Base-by-base conservation (phyloP, 2,113 vertebrate species). In the Ariopsis seemanni region DNA sequence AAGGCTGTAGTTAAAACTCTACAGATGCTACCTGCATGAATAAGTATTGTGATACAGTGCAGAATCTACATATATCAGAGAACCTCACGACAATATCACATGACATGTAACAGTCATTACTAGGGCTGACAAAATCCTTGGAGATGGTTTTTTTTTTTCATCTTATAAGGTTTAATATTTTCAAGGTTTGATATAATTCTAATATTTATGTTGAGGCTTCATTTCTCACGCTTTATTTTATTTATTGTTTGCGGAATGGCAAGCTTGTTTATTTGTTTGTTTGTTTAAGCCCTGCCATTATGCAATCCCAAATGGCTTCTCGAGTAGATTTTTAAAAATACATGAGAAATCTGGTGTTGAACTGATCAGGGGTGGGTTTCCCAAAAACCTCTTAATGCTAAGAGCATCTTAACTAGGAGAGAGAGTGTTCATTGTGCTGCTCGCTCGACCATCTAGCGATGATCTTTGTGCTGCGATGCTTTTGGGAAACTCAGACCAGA, bases 31-130 rank as follows among this genome's bases (percentile, higher is more conserved):
- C 55, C 75, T 55, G 14, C 11, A 34, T 65, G 63, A 86, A 57
- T 27, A 14, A 20, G 15, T 30, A 50, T 14, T 22, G 57, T 9
- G 8, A 52, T 9, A 52, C 57, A 63, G 63, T 60, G 72, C 75
- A 55, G 30, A 34, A 77, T 65, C 74, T 30, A 22, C 27, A 20
- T 52, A 22, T 27, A 20, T 52, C 57, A 0, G 84, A 85, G 57
- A 25, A 85, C 34, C n/a, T 17, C 84, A 63, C 25, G 52, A 82
- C 63, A 74, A 30, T 5, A 50, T 83, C 42, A 83, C 60, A 67
- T 50, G 62, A 67, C 82, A 67, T 79, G 58, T n/a, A 79, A 71
- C 34, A 25, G 18, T 53, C 25, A 18, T 50, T 20, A 62, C 11
- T 52, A 67, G 25, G 12, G 42, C 72, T 75, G 72, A 6, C 48